phyloP scores from a whole-genome alignment of 1,140 invertebrate species.

The Apis florea region DNA sequence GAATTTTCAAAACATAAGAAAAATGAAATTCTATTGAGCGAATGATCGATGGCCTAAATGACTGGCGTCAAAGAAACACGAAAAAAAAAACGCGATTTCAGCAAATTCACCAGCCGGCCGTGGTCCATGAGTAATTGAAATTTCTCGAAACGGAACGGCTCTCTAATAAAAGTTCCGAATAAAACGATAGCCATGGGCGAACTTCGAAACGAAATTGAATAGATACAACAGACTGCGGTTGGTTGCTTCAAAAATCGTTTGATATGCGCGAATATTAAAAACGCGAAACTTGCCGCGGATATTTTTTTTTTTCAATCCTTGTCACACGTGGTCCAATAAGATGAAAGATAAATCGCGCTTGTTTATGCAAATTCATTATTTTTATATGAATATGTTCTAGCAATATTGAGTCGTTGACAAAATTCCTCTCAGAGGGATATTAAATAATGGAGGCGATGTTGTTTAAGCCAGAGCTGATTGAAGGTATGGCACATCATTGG shows the following conservation, averaged over 20 bases:
- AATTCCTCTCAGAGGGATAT: too few relatives aligned
- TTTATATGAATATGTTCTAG: too few relatives aligned
- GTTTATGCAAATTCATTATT: too few relatives aligned
- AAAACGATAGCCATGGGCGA: not conserved
- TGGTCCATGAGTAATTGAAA: conserved; percentile 6
- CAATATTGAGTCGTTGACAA: too few relatives aligned
- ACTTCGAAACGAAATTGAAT: conserved; percentile 6
- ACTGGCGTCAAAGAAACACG: not conserved
- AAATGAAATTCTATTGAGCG: not conserved
- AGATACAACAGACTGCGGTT: not conserved
- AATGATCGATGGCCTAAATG: not conserved
- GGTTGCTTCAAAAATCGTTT: not conserved
- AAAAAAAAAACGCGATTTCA: not conserved
- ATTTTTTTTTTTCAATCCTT: not conserved
- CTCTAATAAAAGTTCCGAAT: conserved; percentile 14
- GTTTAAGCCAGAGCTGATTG: too few relatives aligned
- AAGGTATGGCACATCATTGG: too few relatives aligned
- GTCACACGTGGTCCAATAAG: too few relatives aligned
- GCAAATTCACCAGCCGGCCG: not conserved
- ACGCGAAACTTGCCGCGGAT: not conserved
- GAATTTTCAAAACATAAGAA: not conserved
- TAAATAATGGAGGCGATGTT: too few relatives aligned
- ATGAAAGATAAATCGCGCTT: too few relatives aligned
- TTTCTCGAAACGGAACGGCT: not conserved
- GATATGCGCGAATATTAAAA: not conserved